Evolutionary conservation across 2,888 invertebrate species (phyloP), one percentile per base, ranked within the genome.

Genomic region (Lottia gigantea): DNA sequence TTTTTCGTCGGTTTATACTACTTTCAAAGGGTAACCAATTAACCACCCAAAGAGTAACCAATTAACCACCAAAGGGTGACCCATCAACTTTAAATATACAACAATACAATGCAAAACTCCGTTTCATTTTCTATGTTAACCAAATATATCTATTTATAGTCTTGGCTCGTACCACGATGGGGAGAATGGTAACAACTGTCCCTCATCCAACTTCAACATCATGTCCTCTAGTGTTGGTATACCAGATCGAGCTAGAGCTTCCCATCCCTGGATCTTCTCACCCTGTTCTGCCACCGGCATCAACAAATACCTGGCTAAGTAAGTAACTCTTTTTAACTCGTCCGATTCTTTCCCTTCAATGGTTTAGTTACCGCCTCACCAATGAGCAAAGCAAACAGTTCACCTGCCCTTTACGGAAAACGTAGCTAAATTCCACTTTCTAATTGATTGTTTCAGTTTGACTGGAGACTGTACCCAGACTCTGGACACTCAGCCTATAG

Each of bases 181-280:
- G 14, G 46, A 26, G 23, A 46, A 11, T 15, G 12, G 46, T 7
- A 68, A 68, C 26, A 25, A 23, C 12, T 68, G 68, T 46, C 14
- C 47, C 3, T 25, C 62, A 25, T 31, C 23, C 19, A 64, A 47
- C 64, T 46, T 19, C 64, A 64, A 64, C 46, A 47, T 68, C 12
- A 68, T 68, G 68, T 46, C 68, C 6, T n/a, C 47, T 1, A 31
- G 23, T 45, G 31, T 68, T n/a, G 62, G 62, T n/a, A 40, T 45
- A 6, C 63, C 63, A 6, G 46, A 46, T 11, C 15, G 46, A 25
- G 12, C n/a, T 19, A 46, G 40, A 15, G 68, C 68, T 26, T 68
- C 68, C 26, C 46, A 68, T 40, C 68, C 68, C 14, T 68, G 68
- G 68, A 68, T 49, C 46, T 68, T 62, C 19, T 68, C 68, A 23